phyloP scores from a whole-genome alignment of 2,113 vertebrate genomes.

The Poicephalus meyeri region DNA sequence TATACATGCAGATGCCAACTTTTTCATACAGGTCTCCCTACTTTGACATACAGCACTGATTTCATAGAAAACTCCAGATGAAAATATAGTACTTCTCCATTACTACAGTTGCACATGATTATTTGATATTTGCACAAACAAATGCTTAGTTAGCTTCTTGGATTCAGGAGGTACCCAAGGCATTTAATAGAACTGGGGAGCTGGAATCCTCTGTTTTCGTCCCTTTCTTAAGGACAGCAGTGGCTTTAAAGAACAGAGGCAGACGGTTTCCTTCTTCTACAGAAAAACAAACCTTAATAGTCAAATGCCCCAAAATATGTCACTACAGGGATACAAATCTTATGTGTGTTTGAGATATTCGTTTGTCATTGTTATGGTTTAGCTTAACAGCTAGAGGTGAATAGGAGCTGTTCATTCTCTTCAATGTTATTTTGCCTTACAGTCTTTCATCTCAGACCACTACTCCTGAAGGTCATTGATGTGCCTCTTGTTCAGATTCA shows the following conservation, averaged over 20 bases:
- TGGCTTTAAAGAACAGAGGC: background rate
- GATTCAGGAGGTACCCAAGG: background rate
- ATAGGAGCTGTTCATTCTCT: background rate
- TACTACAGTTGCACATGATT: background rate
- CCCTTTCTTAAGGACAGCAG: background rate
- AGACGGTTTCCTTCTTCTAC: background rate
- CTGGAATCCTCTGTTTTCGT: background rate
- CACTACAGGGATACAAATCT: background rate
- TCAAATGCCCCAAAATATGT: background rate
- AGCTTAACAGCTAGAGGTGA: background rate
- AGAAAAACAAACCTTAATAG: background rate
- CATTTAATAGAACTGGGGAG: background rate
- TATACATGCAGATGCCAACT: background rate
- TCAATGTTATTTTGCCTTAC: background rate
- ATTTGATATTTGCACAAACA: background rate
- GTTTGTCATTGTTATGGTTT: background rate
- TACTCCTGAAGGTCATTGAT: background rate
- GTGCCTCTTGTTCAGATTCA: background rate
- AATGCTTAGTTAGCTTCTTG: background rate
- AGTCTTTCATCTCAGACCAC: background rate
- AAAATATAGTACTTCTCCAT: rapidly evolving
- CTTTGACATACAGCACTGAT: background rate
- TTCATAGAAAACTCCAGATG: background rate
- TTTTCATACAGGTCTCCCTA: background rate
- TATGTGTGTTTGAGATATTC: background rate